Base-by-base conservation (phyloP, 2,113 vertebrate genomes). In the Phrynosoma blainvillii region DNA sequence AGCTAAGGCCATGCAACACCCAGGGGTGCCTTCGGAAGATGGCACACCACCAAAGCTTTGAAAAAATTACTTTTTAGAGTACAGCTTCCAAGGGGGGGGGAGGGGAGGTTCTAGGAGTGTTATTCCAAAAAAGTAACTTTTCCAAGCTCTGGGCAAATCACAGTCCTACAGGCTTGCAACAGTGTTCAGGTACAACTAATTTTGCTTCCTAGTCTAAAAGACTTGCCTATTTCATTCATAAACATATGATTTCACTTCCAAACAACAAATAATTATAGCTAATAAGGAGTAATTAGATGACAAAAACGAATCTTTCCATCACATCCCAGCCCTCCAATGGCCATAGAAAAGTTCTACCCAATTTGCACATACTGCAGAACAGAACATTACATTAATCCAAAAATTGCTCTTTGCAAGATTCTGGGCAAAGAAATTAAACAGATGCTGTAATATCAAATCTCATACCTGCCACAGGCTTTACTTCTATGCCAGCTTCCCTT, bases 311-410 rank as follows among this genome's bases (percentile, higher is more conserved):
- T 40, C 30, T 73, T 23, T 62, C 32, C 62, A 68, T 70, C 78
- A 87, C 2, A 87, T 87, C 79, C 14, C 66, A 0, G 0, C 30
- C 30, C 59, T 16, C 52, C 47, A n/a, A 82, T 42, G 40, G 21
- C 27, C 1, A 9, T 89, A 52, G 3, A 80, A 76, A 4, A 5
- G 75, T 7, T 1, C 8, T 32, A 65, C 62, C 6, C 79, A 79
- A 47, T 77, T 47, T 77, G 40, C 23, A 12, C 25, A 85, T 6
- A 76, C n/a, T 32, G 54, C 54, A 70, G 16, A 74, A 36, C 59
- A 21, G 70, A 23, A 59, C 70, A 74, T 21, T n/a, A 66, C 74
- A 40, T 47, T 1, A 25, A 59, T 36, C 59, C n/a, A n/a, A 62
- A 80, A 16, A 62, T 27, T 82, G 80, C 27, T 83, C 18, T 70